These are phyloP conservation scores for Chelon auratus DNA, from an alignment of 2,797 vertebrate species.

Conservation along the genomic window DNA sequence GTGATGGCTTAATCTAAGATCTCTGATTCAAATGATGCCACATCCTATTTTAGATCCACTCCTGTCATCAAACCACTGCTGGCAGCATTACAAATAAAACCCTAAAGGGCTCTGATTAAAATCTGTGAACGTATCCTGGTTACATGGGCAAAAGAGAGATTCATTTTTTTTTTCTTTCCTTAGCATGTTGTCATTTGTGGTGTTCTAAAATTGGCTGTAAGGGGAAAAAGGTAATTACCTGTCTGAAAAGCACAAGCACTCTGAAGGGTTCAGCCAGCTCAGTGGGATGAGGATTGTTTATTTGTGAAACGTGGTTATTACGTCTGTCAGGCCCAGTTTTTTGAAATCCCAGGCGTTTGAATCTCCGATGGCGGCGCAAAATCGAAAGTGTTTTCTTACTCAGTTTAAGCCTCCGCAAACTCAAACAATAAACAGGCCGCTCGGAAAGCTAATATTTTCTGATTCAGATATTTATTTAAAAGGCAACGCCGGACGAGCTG, in stretches of 20 bases:
- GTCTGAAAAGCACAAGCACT: slow-evolving; percentile 58
- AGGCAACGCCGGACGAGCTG: slow-evolving; percentile 80
- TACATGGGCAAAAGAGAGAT: slow-evolving; percentile 41
- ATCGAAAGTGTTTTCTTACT: slow-evolving; percentile 72
- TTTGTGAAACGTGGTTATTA: slow-evolving; percentile 74
- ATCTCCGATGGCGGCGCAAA: slow-evolving; percentile 59
- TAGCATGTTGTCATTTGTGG: slow-evolving; percentile 59
- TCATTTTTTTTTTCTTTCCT: slow-evolving; percentile 31
- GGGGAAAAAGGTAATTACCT: slow-evolving; percentile 77
- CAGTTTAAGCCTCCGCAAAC: slow-evolving; percentile 61
- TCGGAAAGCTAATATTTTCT: slow-evolving; percentile 82
- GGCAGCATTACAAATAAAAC: slow-evolving; percentile 64
- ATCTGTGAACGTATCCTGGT: slow-evolving; percentile 66
- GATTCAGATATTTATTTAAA: slow-evolving; percentile 83
- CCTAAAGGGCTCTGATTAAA: slow-evolving; percentile 70
- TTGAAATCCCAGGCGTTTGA: slow-evolving; percentile 70
- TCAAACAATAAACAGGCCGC: slow-evolving; percentile 79
- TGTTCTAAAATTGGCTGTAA: slow-evolving; percentile 60
- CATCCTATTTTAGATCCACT: slow-evolving; percentile 66
- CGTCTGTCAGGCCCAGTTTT: slow-evolving; percentile 66
- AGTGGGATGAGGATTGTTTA: slow-evolving; percentile 68
- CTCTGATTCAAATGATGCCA: slow-evolving; percentile 61
- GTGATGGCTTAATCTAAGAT: slow-evolving; percentile 63
- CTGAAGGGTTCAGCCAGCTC: slow-evolving; percentile 31
- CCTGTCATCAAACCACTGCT: slow-evolving; percentile 47